These are phyloP conservation scores for Lasiommata megera DNA, from an alignment of 2,888 invertebrate species.

Conservation along the genomic window DNA sequence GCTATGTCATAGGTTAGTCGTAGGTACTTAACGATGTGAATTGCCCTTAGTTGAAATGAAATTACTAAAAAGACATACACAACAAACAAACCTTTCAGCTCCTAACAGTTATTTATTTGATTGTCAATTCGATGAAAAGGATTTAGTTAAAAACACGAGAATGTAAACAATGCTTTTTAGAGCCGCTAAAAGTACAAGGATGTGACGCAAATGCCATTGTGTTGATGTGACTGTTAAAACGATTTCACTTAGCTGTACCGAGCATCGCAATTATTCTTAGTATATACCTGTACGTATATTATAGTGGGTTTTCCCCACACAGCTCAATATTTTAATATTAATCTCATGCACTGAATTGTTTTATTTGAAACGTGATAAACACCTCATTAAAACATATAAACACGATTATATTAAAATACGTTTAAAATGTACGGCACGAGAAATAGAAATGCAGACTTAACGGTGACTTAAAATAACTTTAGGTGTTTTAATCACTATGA, in stretches of 20 bases:
- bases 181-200: constrained; percentile 38
- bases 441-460: too few relatives aligned
- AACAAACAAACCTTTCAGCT: neutral
- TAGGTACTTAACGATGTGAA: too few relatives aligned
- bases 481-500: too few relatives aligned
- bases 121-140: neutral
- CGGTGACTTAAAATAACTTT: too few relatives aligned
- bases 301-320: constrained; percentile 32
- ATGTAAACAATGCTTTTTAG: constrained; percentile 31
- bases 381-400: neutral
- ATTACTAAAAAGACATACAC: too few relatives aligned
- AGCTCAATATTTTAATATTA: constrained; percentile 19
- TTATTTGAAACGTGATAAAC: constrained; percentile 6
- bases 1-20: too few relatives aligned
- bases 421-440: too few relatives aligned
- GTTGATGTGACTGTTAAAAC: constrained; percentile 50
- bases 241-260: constrained; percentile 59
- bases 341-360: constrained; percentile 11
- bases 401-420: neutral
- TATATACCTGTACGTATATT: constrained; percentile 2
- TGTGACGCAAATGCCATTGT: constrained; percentile 64
- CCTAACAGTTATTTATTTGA: neutral
- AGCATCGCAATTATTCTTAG: constrained; percentile 43
- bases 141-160: neutral
- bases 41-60: too few relatives aligned